phyloP scores from a whole-genome alignment of 2,797 vertebrate species.

The Florisuga fusca region DNA sequence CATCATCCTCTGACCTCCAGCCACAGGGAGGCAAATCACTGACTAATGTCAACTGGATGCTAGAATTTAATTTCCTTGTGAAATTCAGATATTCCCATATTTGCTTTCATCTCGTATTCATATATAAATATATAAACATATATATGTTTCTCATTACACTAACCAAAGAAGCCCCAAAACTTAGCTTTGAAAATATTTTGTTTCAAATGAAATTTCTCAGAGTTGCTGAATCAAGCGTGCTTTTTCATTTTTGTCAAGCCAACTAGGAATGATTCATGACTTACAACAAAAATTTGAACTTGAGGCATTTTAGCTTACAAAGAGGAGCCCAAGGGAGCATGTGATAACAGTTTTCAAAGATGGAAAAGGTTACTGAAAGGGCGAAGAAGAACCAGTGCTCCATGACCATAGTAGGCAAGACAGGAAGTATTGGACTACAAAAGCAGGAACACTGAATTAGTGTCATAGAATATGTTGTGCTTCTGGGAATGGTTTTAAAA shows the following conservation, averaged over 20 bases:
- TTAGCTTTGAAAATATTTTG: not conserved
- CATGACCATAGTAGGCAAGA: not conserved
- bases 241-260: not conserved
- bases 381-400: not conserved
- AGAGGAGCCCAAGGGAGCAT: not conserved
- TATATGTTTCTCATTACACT: not conserved
- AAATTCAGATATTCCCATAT: not conserved
- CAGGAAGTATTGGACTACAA: not conserved
- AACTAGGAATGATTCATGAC: not conserved
- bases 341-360: not conserved
- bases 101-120: not conserved
- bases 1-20: not conserved
- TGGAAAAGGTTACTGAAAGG: not conserved
- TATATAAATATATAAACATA: not conserved
- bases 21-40: not conserved
- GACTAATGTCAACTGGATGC: not conserved
- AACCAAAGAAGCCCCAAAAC: not conserved
- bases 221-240: not conserved
- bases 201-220: not conserved
- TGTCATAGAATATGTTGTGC: not conserved
- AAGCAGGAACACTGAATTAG: not conserved
- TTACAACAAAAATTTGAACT: conserved; percentile 13
- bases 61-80: not conserved
- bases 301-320: not conserved
- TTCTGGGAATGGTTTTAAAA: not conserved